phyloP scores from a whole-genome alignment of 2,113 vertebrate genomes.

The Dasyornis broadbenti region DNA sequence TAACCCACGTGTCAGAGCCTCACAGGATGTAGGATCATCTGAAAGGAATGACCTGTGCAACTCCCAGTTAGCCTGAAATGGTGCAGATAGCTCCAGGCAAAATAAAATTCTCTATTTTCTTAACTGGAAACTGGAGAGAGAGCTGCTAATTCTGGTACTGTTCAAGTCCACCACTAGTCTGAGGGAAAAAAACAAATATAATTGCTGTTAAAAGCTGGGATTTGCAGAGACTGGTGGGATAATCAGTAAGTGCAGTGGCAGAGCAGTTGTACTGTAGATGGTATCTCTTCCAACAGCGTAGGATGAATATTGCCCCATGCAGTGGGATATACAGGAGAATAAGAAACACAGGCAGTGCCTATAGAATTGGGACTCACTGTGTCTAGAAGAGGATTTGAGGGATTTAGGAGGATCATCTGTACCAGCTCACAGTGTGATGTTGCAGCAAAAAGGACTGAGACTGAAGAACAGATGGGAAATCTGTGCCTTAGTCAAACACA shows the following conservation, averaged over 20 bases:
- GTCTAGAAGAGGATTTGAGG: not conserved
- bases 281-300: accelerated
- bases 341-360: not conserved
- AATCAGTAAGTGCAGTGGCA: not conserved
- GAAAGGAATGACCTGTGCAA: not conserved
- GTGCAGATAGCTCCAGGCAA: not conserved
- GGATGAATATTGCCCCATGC: not conserved
- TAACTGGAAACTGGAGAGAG: not conserved
- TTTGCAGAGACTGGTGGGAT: not conserved
- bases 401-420: slow-evolving; percentile 9
- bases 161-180: not conserved
- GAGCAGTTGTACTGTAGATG: not conserved
- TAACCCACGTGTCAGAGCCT: not conserved
- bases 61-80: not conserved
- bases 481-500: slow-evolving; percentile 37
- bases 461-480: slow-evolving; percentile 49
- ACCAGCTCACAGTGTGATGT: not conserved
- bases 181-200: not conserved
- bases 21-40: not conserved
- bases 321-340: not conserved
- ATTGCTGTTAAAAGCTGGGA: not conserved
- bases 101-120: not conserved
- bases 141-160: not conserved
- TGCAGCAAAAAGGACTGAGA: slow-evolving; percentile 35
- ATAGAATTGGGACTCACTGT: not conserved